These are phyloP conservation scores for Cossypha heuglini DNA, from an alignment of 2,797 vertebrate genomes.

Conservation along the genomic window DNA sequence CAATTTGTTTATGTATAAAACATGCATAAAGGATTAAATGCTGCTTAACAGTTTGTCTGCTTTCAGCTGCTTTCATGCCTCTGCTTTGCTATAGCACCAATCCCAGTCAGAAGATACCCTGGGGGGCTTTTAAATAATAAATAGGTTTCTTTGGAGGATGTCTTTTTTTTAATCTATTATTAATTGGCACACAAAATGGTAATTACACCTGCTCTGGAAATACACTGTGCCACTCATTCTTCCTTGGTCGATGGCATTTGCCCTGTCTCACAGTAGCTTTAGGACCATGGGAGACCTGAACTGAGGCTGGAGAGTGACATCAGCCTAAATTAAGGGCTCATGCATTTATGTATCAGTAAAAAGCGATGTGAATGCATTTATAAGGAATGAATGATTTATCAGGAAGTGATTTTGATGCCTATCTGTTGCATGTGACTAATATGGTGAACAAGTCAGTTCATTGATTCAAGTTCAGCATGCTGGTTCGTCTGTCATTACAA, in stretches of 20 bases:
- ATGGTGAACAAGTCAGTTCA: constrained; percentile 39
- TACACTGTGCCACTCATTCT: not conserved
- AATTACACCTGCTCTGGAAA: constrained; percentile 48
- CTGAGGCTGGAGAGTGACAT: constrained; percentile 48
- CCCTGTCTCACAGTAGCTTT: constrained; percentile 13
- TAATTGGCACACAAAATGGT: constrained; percentile 59
- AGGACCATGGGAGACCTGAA: not conserved
- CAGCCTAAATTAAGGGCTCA: constrained; percentile 71
- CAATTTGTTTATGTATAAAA: constrained; percentile 76
- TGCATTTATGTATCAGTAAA: constrained; percentile 68
- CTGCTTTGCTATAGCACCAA: not conserved
- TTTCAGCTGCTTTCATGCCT: constrained; percentile 51
- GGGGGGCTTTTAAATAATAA: constrained; percentile 66
- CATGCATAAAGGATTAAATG: constrained; percentile 75
- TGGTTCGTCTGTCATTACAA: not conserved
- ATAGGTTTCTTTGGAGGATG: constrained; percentile 51
- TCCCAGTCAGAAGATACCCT: constrained; percentile 49
- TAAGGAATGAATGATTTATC: constrained; percentile 68
- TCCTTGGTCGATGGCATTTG: constrained; percentile 18
- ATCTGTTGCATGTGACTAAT: constrained; percentile 31
- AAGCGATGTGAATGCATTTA: constrained; percentile 33
- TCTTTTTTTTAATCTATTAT: constrained; percentile 62
- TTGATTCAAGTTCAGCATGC: not conserved
- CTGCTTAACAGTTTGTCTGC: constrained; percentile 62
- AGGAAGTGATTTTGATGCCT: constrained; percentile 39